Evolutionary conservation across 1,140 invertebrate genomes (phyloP).

Genomic region (Lepidurus packardi): DNA sequence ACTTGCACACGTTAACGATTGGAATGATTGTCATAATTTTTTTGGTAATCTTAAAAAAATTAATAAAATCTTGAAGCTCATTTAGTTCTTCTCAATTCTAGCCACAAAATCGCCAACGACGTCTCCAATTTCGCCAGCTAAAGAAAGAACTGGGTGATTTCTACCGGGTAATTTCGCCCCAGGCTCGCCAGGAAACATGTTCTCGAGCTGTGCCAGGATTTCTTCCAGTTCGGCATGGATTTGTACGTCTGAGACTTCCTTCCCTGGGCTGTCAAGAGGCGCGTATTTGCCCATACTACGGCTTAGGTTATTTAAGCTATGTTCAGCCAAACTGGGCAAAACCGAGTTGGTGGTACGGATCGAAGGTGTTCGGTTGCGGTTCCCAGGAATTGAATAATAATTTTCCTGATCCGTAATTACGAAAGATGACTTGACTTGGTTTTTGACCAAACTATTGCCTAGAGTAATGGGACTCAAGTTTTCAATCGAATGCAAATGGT

Average conservation of each 20-base stretch:
- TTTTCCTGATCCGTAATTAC: background rate
- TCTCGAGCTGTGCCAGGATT: conserved; percentile 32
- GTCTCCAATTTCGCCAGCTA: background rate
- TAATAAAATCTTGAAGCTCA: background rate
- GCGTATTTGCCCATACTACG: conserved; percentile 6
- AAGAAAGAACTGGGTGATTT: background rate
- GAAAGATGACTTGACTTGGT: background rate
- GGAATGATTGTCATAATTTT: conserved; percentile 7
- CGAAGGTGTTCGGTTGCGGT: background rate
- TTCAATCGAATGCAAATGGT: background rate
- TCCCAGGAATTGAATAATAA: background rate
- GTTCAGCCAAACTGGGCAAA: background rate
- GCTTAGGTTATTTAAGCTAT: conserved; percentile 9
- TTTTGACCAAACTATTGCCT: background rate
- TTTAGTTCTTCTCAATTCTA: background rate
- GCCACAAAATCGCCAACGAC: background rate
- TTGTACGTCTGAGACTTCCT: conserved; percentile 21
- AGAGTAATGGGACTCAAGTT: background rate
- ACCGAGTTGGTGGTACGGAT: background rate
- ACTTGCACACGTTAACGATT: background rate
- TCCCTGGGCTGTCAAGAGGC: background rate
- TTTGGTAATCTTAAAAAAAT: background rate
- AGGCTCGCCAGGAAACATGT: conserved; percentile 27
- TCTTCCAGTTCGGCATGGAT: conserved; percentile 31
- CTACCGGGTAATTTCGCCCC: background rate